phyloP scores from a whole-genome alignment of 2,797 vertebrate genomes.

The Arnoldichthys spilopterus region DNA sequence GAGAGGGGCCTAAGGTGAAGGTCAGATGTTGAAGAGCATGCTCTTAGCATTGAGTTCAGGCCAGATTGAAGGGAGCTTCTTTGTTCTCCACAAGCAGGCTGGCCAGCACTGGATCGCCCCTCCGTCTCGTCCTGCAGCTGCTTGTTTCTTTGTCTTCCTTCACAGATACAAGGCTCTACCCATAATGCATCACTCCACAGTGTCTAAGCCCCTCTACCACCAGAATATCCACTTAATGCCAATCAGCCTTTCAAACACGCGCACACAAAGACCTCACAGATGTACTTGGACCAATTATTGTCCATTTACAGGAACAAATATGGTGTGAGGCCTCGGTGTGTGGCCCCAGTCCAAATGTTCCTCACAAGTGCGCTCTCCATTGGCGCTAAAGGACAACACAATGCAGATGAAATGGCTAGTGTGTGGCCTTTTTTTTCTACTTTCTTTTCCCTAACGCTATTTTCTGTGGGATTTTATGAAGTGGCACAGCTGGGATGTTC shows the following conservation, averaged over 20 bases:
- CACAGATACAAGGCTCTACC: constrained; percentile 36
- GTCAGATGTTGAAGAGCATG: constrained; percentile 34
- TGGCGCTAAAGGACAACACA: constrained; percentile 6
- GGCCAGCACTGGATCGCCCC: neutral
- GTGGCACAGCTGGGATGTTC: constrained; percentile 30
- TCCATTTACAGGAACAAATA: constrained; percentile 25
- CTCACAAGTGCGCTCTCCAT: constrained; percentile 5
- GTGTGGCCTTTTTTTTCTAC: constrained; percentile 14
- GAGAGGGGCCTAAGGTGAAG: constrained; percentile 23
- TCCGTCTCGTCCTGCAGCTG: constrained; percentile 38
- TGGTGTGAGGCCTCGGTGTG: constrained; percentile 6
- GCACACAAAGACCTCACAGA: constrained; percentile 21
- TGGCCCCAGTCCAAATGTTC: constrained; percentile 15
- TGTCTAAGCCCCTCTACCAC: constrained; percentile 24
- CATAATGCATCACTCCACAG: constrained; percentile 32
- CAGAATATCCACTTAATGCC: constrained; percentile 41
- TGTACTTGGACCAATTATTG: constrained; percentile 18
- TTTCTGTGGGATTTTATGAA: constrained; percentile 23
- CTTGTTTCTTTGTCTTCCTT: constrained; percentile 48
- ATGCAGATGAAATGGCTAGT: constrained; percentile 16
- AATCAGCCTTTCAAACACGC: constrained; percentile 25
- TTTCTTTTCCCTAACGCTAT: neutral
- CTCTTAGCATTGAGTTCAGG: neutral
- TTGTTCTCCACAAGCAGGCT: constrained; percentile 24
- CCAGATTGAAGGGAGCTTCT: neutral